A percentile compares a stretch with the other conserved stretches of the same genome.
These are phyloP conservation scores for Pipistrellus pipistrellus DNA, from an alignment of 2,797 vertebrate genomes.

Conservation along the genomic window DNA sequence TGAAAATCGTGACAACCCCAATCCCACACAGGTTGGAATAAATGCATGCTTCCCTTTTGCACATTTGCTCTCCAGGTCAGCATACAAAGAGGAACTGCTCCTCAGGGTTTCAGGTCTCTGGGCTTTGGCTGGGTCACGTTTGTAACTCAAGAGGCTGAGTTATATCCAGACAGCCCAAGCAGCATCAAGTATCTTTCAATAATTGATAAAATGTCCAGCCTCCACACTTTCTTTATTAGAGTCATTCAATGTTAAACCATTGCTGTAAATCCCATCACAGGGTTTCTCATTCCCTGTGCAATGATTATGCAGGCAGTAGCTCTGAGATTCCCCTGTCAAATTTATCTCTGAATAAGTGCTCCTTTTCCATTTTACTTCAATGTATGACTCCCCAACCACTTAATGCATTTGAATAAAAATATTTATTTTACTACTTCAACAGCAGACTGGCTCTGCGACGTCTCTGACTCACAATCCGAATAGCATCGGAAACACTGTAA, in stretches of 20 bases:
- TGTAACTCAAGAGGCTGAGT: conserved; percentile 60
- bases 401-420: conserved; percentile 78
- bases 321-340: conserved; percentile 68
- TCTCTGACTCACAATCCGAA: conserved; percentile 70
- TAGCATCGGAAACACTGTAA: conserved; percentile 63
- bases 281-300: conserved; percentile 59
- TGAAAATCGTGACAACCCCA: neutral
- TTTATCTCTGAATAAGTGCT: conserved; percentile 62
- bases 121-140: conserved; percentile 12
- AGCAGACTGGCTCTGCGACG: conserved; percentile 3
- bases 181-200: conserved; percentile 62
- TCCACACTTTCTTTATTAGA: conserved; percentile 76
- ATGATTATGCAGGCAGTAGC: conserved; percentile 69
- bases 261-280: conserved; percentile 70
- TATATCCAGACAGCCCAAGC: conserved; percentile 2
- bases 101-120: neutral
- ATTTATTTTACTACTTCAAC: conserved; percentile 77
- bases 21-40: neutral
- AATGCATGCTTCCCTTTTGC: neutral
- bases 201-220: conserved; percentile 69
- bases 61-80: neutral
- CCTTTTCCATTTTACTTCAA: conserved; percentile 71
- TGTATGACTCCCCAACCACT: conserved; percentile 57
- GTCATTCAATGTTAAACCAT: conserved; percentile 68
- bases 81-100: rapidly evolving